Evolutionary conservation across 2,797 vertebrate species (phyloP).

Genomic region (Graptemys geographica): DNA sequence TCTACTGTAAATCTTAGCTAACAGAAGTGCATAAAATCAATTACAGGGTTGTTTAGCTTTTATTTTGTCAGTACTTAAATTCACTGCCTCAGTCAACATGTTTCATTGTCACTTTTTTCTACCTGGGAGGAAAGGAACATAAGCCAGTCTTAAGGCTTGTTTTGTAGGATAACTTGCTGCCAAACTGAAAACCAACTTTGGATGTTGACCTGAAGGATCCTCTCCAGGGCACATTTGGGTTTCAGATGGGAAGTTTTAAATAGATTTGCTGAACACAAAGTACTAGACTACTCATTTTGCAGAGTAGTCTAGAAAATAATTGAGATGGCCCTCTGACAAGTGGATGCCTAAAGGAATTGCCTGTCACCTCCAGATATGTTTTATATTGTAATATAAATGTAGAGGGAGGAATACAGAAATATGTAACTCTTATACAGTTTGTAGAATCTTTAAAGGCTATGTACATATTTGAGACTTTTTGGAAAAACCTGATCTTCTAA

Average conservation of each 20-base stretch:
- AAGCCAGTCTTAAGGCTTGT: neutral
- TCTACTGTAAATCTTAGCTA: neutral
- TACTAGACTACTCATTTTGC: neutral
- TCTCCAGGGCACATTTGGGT: neutral
- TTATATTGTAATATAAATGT: neutral
- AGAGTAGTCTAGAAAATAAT: neutral
- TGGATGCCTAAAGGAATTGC: neutral
- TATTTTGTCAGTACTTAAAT: too few relatives aligned
- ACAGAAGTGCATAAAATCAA: neutral
- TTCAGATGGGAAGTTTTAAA: neutral
- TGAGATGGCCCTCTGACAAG: neutral
- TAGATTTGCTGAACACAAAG: neutral
- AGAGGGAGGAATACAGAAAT: neutral
- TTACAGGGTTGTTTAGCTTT: neutral
- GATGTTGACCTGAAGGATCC: neutral
- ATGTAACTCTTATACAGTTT: neutral
- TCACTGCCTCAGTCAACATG: too few relatives aligned
- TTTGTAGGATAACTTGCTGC: neutral
- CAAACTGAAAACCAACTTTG: neutral
- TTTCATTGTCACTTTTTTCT: accelerated
- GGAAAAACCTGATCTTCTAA: neutral
- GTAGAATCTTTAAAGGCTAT: neutral
- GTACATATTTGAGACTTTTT: neutral
- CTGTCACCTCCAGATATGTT: neutral
- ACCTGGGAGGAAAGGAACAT: neutral